These are phyloP conservation scores for Thymelicus acteon DNA, from an alignment of 2,888 invertebrate species.

Conservation along the genomic window DNA sequence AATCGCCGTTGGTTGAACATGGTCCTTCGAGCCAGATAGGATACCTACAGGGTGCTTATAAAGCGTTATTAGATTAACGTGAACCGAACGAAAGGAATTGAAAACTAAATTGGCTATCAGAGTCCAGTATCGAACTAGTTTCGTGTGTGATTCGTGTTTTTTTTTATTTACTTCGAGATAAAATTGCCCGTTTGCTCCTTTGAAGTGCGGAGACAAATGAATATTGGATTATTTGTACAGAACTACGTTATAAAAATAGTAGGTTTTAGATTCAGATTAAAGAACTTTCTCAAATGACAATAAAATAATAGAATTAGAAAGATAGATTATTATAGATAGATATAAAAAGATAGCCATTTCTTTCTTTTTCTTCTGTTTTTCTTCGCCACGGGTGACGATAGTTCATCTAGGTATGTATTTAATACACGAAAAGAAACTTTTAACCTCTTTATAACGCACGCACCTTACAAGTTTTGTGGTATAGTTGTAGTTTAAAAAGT, in stretches of 20 bases:
- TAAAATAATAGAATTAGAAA: too few relatives aligned
- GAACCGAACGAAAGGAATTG: constrained; percentile 33
- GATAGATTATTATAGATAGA: too few relatives aligned
- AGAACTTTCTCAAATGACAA: too few relatives aligned
- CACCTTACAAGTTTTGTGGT: too few relatives aligned
- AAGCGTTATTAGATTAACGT: constrained; percentile 36
- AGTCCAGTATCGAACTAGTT: constrained; percentile 23
- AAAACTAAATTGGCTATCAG: constrained; percentile 35
- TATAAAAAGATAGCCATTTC: too few relatives aligned
- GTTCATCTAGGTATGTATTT: too few relatives aligned
- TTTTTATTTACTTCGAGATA: constrained; percentile 7
- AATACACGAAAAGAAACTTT: too few relatives aligned
- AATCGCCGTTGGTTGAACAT: background rate
- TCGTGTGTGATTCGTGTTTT: constrained; percentile 24
- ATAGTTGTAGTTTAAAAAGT: too few relatives aligned
- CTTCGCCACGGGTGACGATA: too few relatives aligned
- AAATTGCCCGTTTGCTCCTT: constrained; percentile 11
- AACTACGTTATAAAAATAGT: background rate
- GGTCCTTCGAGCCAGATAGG: constrained; percentile 13
- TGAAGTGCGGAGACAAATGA: constrained; percentile 7
- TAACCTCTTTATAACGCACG: too few relatives aligned
- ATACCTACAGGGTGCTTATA: constrained; percentile 31
- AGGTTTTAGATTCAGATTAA: too few relatives aligned
- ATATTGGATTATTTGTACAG: constrained; percentile 9
- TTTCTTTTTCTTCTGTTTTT: too few relatives aligned